Evolutionary conservation across 2,888 invertebrate species (phyloP).

Genomic region (Drosophila ustulata): DNA sequence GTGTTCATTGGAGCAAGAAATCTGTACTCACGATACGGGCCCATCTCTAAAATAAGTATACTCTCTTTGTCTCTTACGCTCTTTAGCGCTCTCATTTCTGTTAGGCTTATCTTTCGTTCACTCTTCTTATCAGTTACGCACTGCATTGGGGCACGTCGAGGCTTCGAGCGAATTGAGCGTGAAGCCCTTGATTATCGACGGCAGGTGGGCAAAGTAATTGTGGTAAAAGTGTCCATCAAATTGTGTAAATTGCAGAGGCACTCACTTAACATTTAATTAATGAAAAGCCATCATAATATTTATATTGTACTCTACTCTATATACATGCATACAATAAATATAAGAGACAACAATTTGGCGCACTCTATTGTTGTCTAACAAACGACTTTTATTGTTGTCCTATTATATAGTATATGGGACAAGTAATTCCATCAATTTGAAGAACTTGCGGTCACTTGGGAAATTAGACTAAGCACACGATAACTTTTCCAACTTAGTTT

Average conservation of each 20-base stretch:
- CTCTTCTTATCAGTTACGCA: conserved; percentile 44
- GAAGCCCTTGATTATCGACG: conserved; percentile 37
- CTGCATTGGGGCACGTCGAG: conserved; percentile 6
- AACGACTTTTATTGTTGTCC: conserved; percentile 26
- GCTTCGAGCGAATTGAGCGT: conserved; percentile 9
- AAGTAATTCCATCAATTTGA: conserved; percentile 57
- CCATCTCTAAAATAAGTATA: conserved; percentile 20
- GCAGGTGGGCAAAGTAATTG: conserved; percentile 49
- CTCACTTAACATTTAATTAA: conserved; percentile 47
- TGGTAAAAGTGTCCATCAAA: conserved; percentile 12
- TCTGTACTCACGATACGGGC: background rate
- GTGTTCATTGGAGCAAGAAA: no score
- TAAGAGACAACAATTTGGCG: conserved; percentile 22
- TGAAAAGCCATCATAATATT: conserved; percentile 28
- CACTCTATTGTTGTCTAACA: conserved; percentile 39
- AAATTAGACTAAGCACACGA: conserved; percentile 57
- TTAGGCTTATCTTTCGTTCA: background rate
- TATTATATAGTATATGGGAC: conserved; percentile 6
- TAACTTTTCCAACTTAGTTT: conserved; percentile 45
- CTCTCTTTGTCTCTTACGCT: background rate
- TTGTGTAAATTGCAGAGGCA: conserved; percentile 29
- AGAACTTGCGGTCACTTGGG: conserved; percentile 56
- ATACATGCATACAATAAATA: conserved; percentile 10
- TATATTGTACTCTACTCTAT: background rate
- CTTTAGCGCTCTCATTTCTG: background rate